A percentile compares a stretch with the other conserved stretches of the same genome.
phyloP scores from a whole-genome alignment of 2,113 vertebrate species.

The Microcebus griseorufus region DNA sequence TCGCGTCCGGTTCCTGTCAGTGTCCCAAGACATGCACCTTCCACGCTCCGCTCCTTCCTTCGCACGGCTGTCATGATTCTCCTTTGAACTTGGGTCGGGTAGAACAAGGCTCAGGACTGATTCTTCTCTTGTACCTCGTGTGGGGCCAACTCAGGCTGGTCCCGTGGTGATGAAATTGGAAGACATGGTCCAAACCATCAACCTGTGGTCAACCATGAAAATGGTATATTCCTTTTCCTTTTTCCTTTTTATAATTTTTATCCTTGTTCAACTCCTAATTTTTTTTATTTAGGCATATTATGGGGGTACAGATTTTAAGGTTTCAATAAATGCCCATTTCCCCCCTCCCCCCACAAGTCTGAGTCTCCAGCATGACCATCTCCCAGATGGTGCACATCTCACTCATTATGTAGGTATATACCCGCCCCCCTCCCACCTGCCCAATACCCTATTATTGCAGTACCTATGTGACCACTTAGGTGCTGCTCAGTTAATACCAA shows the following conservation, averaged over 20 bases:
- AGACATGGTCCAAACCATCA: neutral
- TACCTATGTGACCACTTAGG: too few species aligned
- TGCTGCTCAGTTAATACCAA: too few species aligned
- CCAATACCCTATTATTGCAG: too few species aligned
- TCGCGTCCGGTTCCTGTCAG: fast-evolving
- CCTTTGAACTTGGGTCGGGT: fast-evolving
- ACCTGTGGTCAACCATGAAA: neutral
- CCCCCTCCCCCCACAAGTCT: too few species aligned
- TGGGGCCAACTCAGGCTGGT: neutral
- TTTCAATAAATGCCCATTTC: too few species aligned
- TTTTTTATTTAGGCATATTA: neutral
- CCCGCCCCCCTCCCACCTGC: too few species aligned
- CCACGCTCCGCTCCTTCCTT: neutral
- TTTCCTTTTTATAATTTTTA: neutral
- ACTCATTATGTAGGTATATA: too few species aligned
- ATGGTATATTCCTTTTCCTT: neutral
- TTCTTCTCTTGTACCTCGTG: neutral
- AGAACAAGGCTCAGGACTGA: neutral
- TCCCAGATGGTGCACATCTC: too few species aligned
- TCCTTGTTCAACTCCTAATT: neutral
- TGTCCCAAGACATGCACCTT: neutral
- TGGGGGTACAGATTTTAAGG: too few species aligned
- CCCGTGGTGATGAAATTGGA: neutral
- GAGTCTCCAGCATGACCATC: too few species aligned
- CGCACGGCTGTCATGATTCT: fast-evolving